Evolutionary conservation across 2,888 invertebrate species (phyloP).

Genomic region (Agriotes lineatus): DNA sequence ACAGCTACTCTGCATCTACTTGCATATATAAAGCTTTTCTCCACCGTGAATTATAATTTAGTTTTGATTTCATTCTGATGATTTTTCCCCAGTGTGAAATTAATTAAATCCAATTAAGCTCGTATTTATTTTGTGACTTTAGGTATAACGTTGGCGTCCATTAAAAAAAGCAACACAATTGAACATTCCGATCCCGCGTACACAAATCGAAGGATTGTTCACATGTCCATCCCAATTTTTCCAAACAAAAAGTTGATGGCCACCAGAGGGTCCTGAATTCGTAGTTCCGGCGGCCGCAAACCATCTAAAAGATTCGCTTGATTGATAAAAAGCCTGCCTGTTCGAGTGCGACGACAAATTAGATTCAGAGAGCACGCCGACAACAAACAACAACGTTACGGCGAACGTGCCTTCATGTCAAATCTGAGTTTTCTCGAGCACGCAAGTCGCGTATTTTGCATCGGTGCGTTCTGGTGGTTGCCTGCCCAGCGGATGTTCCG

Average conservation of each 20-base stretch:
- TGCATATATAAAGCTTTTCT: too few relatives aligned
- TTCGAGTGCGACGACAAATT: conserved; percentile 4
- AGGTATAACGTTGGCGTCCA: too few relatives aligned
- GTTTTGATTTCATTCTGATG: too few relatives aligned
- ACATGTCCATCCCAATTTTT: background rate
- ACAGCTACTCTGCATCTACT: too few relatives aligned
- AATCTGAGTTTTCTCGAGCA: background rate
- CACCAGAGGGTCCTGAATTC: background rate
- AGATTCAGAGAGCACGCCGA: background rate
- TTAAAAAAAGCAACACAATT: too few relatives aligned
- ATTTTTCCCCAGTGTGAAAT: too few relatives aligned
- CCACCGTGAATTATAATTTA: too few relatives aligned
- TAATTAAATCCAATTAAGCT: too few relatives aligned
- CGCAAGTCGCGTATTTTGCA: background rate
- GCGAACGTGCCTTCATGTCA: conserved; percentile 6
- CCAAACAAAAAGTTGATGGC: background rate
- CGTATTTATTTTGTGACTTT: too few relatives aligned
- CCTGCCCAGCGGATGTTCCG: conserved; percentile 16
- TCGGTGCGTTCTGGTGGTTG: conserved; percentile 6
- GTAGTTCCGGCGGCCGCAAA: background rate
- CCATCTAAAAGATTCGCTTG: conserved; percentile 9
- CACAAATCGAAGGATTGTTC: background rate
- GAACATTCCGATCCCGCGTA: too few relatives aligned
- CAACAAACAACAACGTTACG: conserved; percentile 1
- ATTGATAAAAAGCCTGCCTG: background rate